Evolutionary conservation across 2,888 invertebrate species (phyloP).

Genomic region (Myopa testacea): DNA sequence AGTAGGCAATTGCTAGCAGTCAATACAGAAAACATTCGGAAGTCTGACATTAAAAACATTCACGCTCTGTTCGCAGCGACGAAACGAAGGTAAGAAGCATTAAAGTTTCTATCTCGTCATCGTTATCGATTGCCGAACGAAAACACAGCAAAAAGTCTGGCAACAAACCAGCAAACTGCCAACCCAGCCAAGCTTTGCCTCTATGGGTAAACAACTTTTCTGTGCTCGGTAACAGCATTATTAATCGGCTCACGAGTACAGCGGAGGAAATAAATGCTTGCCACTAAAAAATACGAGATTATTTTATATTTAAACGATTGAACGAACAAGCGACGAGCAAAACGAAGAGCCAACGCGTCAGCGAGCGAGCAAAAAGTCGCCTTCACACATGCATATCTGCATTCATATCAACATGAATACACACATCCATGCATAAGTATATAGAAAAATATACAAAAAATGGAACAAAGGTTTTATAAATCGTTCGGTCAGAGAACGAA

Average conservation of each 20-base stretch:
- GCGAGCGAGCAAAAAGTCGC: background rate
- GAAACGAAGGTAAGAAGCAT: background rate
- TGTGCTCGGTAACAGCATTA: slow-evolving; percentile 10
- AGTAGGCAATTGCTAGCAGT: too few species aligned
- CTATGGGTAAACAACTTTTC: slow-evolving; percentile 5
- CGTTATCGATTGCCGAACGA: slow-evolving; percentile 25
- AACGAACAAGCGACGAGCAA: slow-evolving; percentile 21
- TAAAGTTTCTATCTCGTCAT: slow-evolving; percentile 25
- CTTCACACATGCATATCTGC: background rate
- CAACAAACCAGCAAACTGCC: slow-evolving; percentile 7
- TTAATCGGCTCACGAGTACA: background rate
- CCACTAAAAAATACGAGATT: slow-evolving; percentile 31
- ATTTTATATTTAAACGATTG: slow-evolving; percentile 23
- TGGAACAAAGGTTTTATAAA: too few species aligned
- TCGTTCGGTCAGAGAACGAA: background rate
- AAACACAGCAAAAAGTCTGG: background rate
- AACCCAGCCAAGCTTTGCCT: background rate
- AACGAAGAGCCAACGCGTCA: slow-evolving; percentile 10
- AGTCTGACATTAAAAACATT: too few species aligned
- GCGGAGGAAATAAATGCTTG: background rate
- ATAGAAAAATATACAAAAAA: too few species aligned
- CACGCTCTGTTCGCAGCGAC: too few species aligned
- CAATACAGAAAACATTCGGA: too few species aligned
- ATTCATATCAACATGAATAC: background rate
- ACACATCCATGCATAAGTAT: too few species aligned